Evolutionary conservation across 1,140 invertebrate genomes (phyloP), one percentile per base, ranked within the genome.

Genomic region (Cydia pomonella): DNA sequence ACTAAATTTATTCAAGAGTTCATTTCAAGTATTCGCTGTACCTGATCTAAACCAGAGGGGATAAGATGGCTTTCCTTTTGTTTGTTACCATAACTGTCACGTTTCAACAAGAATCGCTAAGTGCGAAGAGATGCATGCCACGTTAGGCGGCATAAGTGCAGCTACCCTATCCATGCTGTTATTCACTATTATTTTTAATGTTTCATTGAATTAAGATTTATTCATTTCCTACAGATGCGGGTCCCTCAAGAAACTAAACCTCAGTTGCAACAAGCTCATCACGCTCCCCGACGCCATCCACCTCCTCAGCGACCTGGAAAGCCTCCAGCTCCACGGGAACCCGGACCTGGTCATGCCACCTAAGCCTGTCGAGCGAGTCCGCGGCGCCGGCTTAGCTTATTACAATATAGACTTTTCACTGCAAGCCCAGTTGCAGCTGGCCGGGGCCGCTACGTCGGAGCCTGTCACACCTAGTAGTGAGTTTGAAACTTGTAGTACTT

Each of bases 401-500:
- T 99, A 99, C 91, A 99, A 99, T 83, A 99, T 99, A 74, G 99
- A 99, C 93, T 99, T 99, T 94, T 99, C 98, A 0, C 94, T 99
- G 27, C 97, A 98, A 94, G 97, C 97, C 87, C 98, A 99, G 86
- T 88, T 99, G 27, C 94, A 98, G 76, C 90, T 99, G 75, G 99
- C 98, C 69, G 99, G 98, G 1, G 98, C 98, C 12, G 96, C 96
- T 73, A 95, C 97, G 25, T 95, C 97, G 18, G 94, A 95, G 44
- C 95, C 97, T 27, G 93, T 94, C 72, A 95, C 96, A 66, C 93
- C 95, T 7, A 94, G 94, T 73, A 94, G 96, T 96, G 88, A 89
- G 93, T 93, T 53, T 72, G 44, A 44, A n/a, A n/a, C n/a, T 53
- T 33, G 75, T 62, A 33, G 63, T 25, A 44, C 47, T n/a, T 50